Percentiles rank a stretch among this genome's conserved stretches.
These are phyloP conservation scores for Sturmia bella DNA, from an alignment of 2,888 invertebrate genomes.

Conservation along the genomic window DNA sequence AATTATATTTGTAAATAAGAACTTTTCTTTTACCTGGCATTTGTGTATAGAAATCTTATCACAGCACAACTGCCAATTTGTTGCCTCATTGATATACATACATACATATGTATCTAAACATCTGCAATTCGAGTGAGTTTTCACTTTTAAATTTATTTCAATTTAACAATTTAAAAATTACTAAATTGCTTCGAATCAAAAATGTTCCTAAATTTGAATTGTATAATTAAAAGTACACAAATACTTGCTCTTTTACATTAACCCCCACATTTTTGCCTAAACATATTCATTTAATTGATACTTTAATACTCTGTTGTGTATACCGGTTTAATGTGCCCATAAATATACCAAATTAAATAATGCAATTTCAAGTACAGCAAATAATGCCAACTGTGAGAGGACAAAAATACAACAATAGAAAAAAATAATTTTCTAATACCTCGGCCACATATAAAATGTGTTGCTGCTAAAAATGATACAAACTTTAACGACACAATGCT, in stretches of 20 bases:
- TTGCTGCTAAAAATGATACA: conserved; percentile 40
- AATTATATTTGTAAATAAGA: too few species aligned
- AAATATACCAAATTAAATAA: conserved; percentile 65
- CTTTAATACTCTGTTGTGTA: neutral
- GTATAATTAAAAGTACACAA: too few species aligned
- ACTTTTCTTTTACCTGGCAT: too few species aligned
- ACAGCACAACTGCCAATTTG: too few species aligned
- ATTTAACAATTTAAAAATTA: too few species aligned
- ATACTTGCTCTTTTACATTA: neutral
- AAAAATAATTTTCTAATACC: conserved; percentile 41
- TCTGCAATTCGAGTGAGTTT: too few species aligned
- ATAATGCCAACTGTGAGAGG: neutral
- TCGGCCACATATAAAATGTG: conserved; percentile 48
- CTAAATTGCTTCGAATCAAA: too few species aligned
- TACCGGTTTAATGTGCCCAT: conserved; percentile 29
- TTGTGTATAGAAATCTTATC: too few species aligned
- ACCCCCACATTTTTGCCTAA: neutral
- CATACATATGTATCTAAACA: too few species aligned
- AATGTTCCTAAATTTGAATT: too few species aligned
- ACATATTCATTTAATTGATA: neutral
- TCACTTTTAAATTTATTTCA: too few species aligned
- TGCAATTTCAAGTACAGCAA: conserved; percentile 22
- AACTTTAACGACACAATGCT: conserved; percentile 1
- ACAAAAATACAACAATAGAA: conserved; percentile 23
- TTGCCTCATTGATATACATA: too few species aligned